Evolutionary conservation across 2,113 vertebrate genomes (phyloP).

Genomic region (Ibidorhyncha struthersii): DNA sequence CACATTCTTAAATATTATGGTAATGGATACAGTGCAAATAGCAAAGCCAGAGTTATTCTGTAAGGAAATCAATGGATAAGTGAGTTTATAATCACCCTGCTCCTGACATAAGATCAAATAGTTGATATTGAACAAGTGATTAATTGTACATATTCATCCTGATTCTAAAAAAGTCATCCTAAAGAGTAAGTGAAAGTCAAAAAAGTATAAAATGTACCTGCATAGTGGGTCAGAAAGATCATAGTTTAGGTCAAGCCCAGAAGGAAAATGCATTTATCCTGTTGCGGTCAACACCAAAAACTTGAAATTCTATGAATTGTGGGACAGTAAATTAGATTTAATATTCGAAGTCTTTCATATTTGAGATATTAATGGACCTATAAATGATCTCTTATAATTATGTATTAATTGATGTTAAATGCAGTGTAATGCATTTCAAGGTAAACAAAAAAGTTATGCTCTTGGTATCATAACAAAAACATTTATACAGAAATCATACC

Average conservation of each 20-base stretch:
- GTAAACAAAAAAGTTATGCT: not conserved
- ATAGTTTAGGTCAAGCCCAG: slow-evolving; percentile 32
- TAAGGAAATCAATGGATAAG: not conserved
- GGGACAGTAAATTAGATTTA: slow-evolving; percentile 24
- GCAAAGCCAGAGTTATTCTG: not conserved
- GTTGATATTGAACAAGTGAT: not conserved
- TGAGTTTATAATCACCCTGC: not conserved
- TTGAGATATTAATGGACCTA: not conserved
- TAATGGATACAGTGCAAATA: not conserved
- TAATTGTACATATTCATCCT: not conserved
- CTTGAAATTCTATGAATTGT: slow-evolving; percentile 10
- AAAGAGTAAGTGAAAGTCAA: not conserved
- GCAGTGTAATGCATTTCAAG: not conserved
- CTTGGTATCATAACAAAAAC: not conserved
- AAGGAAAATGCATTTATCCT: slow-evolving; percentile 37
- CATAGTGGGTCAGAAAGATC: slow-evolving; percentile 19
- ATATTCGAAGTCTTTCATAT: not conserved
- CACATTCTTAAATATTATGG: not conserved
- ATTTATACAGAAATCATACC: not conserved
- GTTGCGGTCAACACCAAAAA: slow-evolving; percentile 29
- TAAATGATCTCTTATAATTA: not conserved
- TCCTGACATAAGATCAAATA: not conserved
- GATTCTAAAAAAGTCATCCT: not conserved
- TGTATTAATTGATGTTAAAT: not conserved
- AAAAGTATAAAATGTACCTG: slow-evolving; percentile 22